These are phyloP conservation scores for Graptemys geographica DNA, from an alignment of 2,797 vertebrate species.

Conservation along the genomic window DNA sequence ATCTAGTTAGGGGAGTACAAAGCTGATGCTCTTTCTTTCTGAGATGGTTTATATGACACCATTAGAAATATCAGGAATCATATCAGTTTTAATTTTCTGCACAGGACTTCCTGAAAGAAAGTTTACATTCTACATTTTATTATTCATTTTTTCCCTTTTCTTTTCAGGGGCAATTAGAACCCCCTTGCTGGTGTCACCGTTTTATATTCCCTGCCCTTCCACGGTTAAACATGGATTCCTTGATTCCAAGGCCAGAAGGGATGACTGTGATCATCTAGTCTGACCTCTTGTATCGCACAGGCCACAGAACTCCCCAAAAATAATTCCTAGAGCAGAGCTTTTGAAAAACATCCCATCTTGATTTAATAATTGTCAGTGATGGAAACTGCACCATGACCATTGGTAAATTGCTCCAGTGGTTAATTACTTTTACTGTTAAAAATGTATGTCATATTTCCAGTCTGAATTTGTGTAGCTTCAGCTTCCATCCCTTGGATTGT, in stretches of 20 bases:
- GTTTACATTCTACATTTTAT: not conserved
- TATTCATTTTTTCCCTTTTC: not conserved
- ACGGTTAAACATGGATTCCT: not conserved
- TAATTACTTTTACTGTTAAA: not conserved
- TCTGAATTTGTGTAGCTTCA: not conserved
- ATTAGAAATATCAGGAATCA: constrained; percentile 58
- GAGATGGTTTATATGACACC: constrained; percentile 42
- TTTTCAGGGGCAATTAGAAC: not conserved
- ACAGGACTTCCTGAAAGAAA: constrained; percentile 3
- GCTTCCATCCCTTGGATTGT: not conserved
- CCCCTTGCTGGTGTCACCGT: not conserved
- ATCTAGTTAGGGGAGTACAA: not conserved
- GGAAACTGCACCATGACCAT: not conserved
- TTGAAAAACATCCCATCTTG: not conserved
- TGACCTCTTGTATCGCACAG: too few relatives aligned
- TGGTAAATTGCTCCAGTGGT: not conserved
- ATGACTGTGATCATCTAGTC: too few relatives aligned
- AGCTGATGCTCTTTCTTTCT: constrained; percentile 4
- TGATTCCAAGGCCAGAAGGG: not conserved
- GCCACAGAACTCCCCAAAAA: too few relatives aligned
- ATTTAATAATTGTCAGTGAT: not conserved
- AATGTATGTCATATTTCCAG: not conserved
- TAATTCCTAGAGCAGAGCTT: not conserved
- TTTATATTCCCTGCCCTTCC: not conserved
- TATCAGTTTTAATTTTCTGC: constrained; percentile 30